phyloP scores from a whole-genome alignment of 2,888 invertebrate species.

The Scrobipalpa atriplicella region DNA sequence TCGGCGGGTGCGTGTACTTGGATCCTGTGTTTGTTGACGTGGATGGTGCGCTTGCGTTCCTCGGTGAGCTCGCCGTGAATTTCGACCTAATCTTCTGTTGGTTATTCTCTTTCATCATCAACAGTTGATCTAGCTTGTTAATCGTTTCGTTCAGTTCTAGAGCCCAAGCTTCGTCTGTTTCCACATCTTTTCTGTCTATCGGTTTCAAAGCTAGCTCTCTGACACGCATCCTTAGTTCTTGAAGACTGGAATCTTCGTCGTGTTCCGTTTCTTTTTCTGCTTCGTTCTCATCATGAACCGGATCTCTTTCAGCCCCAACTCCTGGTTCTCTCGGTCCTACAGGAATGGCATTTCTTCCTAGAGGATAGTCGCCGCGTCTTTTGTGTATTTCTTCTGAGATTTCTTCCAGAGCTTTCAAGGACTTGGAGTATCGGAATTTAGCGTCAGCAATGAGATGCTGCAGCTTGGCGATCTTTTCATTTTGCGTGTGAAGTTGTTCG shows the following conservation, averaged over 20 bases:
- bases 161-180: slow-evolving; percentile 88
- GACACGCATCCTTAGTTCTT: slow-evolving; percentile 86
- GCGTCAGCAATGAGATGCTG: slow-evolving; percentile 90
- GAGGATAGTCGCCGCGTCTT: slow-evolving; percentile 81
- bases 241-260: slow-evolving; percentile 83
- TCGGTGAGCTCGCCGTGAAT: slow-evolving; percentile 65
- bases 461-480: slow-evolving; percentile 90
- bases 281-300: slow-evolving; percentile 66
- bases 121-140: slow-evolving; percentile 88
- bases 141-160: slow-evolving; percentile 89
- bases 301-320: slow-evolving; percentile 87
- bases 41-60: slow-evolving; percentile 69
- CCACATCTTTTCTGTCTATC: slow-evolving; percentile 87
- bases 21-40: slow-evolving; percentile 64
- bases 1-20: slow-evolving; percentile 56
- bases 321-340: slow-evolving; percentile 86
- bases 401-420: slow-evolving; percentile 91
- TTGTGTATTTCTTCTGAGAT: slow-evolving; percentile 97
- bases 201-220: slow-evolving; percentile 89
- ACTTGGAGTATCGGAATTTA: slow-evolving; percentile 91
- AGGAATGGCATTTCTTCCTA: slow-evolving; percentile 71
- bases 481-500: slow-evolving; percentile 92
- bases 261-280: slow-evolving; percentile 52
- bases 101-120: slow-evolving; percentile 86
- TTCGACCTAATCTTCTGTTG: slow-evolving; percentile 77